Evolutionary conservation across 2,797 vertebrate genomes (phyloP), one percentile per base, ranked within the genome.

Genomic region (Dendrocincla fuliginosa): DNA sequence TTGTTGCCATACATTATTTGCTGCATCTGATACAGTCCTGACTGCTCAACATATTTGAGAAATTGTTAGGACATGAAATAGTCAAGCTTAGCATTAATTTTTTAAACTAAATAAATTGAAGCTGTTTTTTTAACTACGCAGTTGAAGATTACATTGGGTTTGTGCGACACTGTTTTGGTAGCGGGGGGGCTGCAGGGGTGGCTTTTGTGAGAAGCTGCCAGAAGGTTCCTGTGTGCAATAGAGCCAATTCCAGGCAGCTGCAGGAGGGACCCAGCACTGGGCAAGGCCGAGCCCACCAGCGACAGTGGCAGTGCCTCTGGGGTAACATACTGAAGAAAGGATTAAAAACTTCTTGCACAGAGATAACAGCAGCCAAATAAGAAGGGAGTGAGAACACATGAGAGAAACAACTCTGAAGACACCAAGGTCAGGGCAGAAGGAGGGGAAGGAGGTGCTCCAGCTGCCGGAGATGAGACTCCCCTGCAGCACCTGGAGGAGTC

Each of bases 221-320:
- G 42, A 44, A 44, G 24, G 19, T 57, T 46, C 61, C 57, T 46
- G 19, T 2, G 13, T 33, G n/a, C 28, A 33, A 22, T 3, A 44
- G 28, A 44, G 56, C 14, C 28, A 30, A 27, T 13, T 57, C 13
- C 57, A 56, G 13, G 27, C 35, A 57, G 71, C 44, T 57, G 24
- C n/a, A 63, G 28, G 23, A 35, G 2, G 16, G 28, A 70, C 16
- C 10, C 0, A 0, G 32, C 17, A 61, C 23, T 44, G 19, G 6
- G 41, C 28, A 57, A 44, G n/a, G 28, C 60, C 0, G 0, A 80
- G 68, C 32, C 42, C 49, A n/a, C 9, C 23, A 76, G 37, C 13
- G 23, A 17, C 28, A n/a, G 4, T 9, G 12, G 33, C 10, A 39
- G 27, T n/a, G 49, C 37, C 28, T 37, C 13, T 12, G 42, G 8